Conservation (phyloP, 2,888 invertebrate genomes). For the Xiphydria camelus region DNA sequence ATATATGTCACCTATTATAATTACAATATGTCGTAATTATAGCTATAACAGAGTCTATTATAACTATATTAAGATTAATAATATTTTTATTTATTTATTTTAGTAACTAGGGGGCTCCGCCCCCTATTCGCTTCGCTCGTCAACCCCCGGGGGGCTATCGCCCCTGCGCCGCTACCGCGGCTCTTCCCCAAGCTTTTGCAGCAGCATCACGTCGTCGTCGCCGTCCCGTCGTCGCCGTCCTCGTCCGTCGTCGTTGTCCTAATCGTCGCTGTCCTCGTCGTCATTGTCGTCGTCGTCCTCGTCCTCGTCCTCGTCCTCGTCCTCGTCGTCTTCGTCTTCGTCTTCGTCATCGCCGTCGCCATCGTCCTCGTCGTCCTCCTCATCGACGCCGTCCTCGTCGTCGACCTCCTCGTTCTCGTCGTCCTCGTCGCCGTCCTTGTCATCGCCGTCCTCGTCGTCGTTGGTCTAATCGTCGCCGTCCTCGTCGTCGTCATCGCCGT, state of each 20-base stretch:
- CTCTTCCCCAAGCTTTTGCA: too few relatives aligned
- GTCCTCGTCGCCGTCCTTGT: constrained; percentile 15
- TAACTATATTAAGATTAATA: too few relatives aligned
- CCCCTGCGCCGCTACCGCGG: too few relatives aligned
- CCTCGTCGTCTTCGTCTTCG: constrained; percentile 21
- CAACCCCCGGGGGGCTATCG: too few relatives aligned
- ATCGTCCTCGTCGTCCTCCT: constrained; percentile 26
- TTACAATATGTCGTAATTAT: too few relatives aligned
- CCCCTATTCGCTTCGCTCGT: too few relatives aligned
- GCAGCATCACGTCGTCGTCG: constrained; percentile 1
- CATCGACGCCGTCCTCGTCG: constrained; percentile 25
- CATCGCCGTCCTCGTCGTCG: constrained; percentile 27
- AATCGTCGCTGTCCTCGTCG: constrained; percentile 25
- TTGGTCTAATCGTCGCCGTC: constrained; percentile 22
- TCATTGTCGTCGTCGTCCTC: constrained; percentile 21
- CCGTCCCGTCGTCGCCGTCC: constrained; percentile 1
- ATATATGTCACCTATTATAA: too few relatives aligned
- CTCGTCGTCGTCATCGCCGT: constrained; percentile 1
- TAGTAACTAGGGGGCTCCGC: too few relatives aligned
- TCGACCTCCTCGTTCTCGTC: constrained; percentile 16
- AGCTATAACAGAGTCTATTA: too few relatives aligned
- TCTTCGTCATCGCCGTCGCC: constrained; percentile 26
- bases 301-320: constrained; percentile 14
- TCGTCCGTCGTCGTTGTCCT: not conserved
- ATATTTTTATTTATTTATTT: too few relatives aligned